These are phyloP conservation scores for Tethya wilhelma DNA, from an alignment of 37 sponge, comb jelly and placozoan species.

Conservation along the genomic window DNA sequence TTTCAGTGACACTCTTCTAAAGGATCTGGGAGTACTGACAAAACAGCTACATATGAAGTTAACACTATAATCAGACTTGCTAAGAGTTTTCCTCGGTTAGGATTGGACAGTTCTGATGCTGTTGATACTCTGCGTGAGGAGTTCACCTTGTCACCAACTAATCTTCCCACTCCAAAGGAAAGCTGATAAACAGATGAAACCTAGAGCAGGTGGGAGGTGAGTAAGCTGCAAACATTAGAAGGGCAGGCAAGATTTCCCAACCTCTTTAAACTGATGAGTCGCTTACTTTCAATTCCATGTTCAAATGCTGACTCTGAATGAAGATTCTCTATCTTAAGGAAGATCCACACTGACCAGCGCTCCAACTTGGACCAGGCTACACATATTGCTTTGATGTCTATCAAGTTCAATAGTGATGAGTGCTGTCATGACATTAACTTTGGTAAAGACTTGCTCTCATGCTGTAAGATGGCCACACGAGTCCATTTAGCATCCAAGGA, in stretches of 20 bases:
- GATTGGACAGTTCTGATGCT: conserved; percentile 17
- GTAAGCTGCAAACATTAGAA: conserved; percentile 47
- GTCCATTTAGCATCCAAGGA: too few species aligned
- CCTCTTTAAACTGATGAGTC: conserved; percentile 39
- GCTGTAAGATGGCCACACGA: too few species aligned
- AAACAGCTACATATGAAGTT: conserved; percentile 1
- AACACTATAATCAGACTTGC: conserved; percentile 1
- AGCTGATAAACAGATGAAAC: conserved; percentile 5
- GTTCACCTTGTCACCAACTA: conserved; percentile 30
- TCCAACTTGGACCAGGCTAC: conserved; percentile 4
- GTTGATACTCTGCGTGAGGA: conserved; percentile 36
- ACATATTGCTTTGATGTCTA: conserved; percentile 30
- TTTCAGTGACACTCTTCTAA: conserved; percentile 36
- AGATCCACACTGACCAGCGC: conserved; percentile 41
- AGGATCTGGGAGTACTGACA: conserved; percentile 49
- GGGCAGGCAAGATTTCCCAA: conserved; percentile 38
- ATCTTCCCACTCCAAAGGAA: conserved; percentile 6
- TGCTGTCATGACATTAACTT: too few species aligned
- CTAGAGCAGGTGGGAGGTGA: conserved; percentile 14
- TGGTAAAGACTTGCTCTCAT: too few species aligned
- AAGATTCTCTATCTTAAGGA: conserved; percentile 42
- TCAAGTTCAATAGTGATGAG: conserved; percentile 29
- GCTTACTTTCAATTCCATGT: conserved; percentile 14
- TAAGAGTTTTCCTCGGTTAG: conserved; percentile 13
- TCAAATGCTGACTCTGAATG: conserved; percentile 50